Evolutionary conservation across 2,888 invertebrate species (phyloP), one percentile per base, ranked within the genome.

Genomic region (Chymomyza amoena): DNA sequence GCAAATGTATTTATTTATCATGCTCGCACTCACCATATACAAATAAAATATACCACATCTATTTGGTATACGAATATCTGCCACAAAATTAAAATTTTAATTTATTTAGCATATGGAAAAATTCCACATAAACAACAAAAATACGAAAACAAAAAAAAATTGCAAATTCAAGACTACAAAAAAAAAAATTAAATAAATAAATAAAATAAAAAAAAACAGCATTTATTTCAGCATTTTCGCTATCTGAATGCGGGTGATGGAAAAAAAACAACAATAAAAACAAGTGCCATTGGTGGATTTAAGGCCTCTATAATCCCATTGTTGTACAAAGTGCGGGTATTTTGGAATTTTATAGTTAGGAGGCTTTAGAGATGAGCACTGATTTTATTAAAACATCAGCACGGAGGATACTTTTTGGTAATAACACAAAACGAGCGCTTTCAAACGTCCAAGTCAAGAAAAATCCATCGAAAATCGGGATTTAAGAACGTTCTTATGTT

Each of bases 91-190:
- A 70, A 68, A 74, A 84, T 76, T 84, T 75, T 78, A 78, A 84
- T 86, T 78, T 76, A 84, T 86, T 80, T 86, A 75, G 70, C 81
- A 86, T 78, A 80, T 86, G 80, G 76, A 64, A 74, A 73, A 73
- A 76, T 78, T 73, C 66, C 73, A 69, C 70, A 81, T 74, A 75
- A 69, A 76, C 69, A 64, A 68, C 73, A 68, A 45, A 76, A 75
- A 64, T 45, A 15, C 66, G 68, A 76, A 73, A 64, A 57, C 68
- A 64, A 45, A 10, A 45, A 45, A 13, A 45, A 13, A 13, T 45
- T 45, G 39, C 10, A 13, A 45, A 13, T 45, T 13, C 39, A 45
- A 45, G 13, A 45, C 5, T 7, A 70, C 66, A 64, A 63, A 67
- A 77, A 52, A 59, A 65, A 73, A 75, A 65, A 66, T 61, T 67